Conservation (phyloP, 2,113 vertebrate genomes). For the Aphyosemion australe region DNA sequence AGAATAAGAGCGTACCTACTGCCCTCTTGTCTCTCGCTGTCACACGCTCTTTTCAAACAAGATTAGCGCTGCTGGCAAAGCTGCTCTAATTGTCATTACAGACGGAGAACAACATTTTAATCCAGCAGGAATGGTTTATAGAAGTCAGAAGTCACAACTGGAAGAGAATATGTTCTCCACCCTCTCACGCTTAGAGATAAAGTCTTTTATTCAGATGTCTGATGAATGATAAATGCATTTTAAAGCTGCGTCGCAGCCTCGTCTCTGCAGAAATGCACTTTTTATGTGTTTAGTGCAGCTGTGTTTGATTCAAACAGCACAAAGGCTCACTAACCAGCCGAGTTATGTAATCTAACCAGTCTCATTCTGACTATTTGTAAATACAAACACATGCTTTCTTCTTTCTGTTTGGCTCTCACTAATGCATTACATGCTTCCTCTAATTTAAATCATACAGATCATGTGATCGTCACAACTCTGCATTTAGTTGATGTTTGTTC, state of each 20-base stretch:
- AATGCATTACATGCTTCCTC: too few species aligned
- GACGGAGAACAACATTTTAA: constrained; percentile 30
- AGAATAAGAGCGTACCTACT: constrained; percentile 42
- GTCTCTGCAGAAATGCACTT: not conserved
- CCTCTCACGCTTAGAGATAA: too few species aligned
- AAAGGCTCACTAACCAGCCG: too few species aligned
- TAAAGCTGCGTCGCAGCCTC: too few species aligned
- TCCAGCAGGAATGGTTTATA: constrained; percentile 27
- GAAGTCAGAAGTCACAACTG: constrained; percentile 2
- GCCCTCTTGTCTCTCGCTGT: constrained; percentile 30
- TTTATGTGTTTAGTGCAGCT: not conserved
- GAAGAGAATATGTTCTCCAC: not conserved
- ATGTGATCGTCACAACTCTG: too few species aligned
- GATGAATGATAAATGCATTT: too few species aligned
- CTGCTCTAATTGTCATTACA: constrained; percentile 44
- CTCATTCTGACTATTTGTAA: constrained; percentile 1
- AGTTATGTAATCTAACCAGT: not conserved
- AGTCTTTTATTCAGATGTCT: not conserved
- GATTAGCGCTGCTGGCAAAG: constrained; percentile 42
- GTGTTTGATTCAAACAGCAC: not conserved
- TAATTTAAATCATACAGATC: too few species aligned
- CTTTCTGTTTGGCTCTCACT: too few species aligned
- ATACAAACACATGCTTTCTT: too few species aligned
- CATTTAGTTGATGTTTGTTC: too few species aligned
- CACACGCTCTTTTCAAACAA: constrained; percentile 40